Evolutionary conservation across 2,888 invertebrate genomes (phyloP).

Genomic region (Marasmarcha lunaedactyla): DNA sequence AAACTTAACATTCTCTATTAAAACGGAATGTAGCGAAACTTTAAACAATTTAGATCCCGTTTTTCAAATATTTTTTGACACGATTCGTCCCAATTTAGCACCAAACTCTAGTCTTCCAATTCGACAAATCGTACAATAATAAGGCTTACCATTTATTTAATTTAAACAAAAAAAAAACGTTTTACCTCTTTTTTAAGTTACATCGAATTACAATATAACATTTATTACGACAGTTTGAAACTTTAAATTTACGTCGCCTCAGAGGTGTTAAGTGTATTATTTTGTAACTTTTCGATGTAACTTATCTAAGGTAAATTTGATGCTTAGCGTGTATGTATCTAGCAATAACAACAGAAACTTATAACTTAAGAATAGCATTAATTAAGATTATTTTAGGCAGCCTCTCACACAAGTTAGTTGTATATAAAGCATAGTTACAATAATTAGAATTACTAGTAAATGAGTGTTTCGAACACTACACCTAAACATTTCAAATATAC

Average conservation of each 20-base stretch:
- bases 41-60: conserved; percentile 31
- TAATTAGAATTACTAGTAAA: conserved; percentile 5
- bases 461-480: conserved; percentile 49
- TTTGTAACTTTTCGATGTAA: neutral
- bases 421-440: conserved; percentile 34
- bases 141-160: conserved; percentile 62
- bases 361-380: conserved; percentile 51
- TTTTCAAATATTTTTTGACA: conserved; percentile 27
- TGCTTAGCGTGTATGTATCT: conserved; percentile 64
- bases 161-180: conserved; percentile 36
- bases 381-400: conserved; percentile 46
- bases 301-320: conserved; percentile 22
- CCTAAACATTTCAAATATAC: conserved; percentile 36
- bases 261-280: too few relatives aligned
- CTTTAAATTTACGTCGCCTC: too few relatives aligned
- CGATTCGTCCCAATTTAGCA: conserved; percentile 57
- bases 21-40: conserved; percentile 61
- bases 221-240: neutral
- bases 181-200: neutral
- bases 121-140: conserved; percentile 52
- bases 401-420: conserved; percentile 50
- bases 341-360: conserved; percentile 67
- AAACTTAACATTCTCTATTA: conserved; percentile 56
- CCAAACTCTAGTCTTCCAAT: conserved; percentile 69
- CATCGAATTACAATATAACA: conserved; percentile 1